Evolutionary conservation across 2,888 invertebrate species (phyloP).

Genomic region (Metalampra italica): DNA sequence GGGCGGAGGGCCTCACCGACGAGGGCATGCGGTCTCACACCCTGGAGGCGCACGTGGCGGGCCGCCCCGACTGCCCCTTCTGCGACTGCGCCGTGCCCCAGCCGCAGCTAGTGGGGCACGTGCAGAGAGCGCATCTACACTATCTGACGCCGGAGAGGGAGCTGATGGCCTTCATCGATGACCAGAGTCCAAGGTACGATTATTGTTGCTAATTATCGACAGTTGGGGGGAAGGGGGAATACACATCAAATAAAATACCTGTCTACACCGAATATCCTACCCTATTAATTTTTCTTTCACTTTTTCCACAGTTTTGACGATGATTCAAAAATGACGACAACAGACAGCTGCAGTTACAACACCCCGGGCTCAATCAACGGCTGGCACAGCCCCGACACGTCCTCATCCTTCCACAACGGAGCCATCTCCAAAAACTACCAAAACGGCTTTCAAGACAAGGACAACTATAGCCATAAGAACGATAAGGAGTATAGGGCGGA

Average conservation of each 20-base stretch:
- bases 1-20: constrained; percentile 88
- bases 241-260: too few species aligned
- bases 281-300: too few species aligned
- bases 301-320: constrained; percentile 67
- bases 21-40: constrained; percentile 89
- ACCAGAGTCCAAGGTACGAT: constrained; percentile 79
- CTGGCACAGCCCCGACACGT: constrained; percentile 74
- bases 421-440: constrained; percentile 69
- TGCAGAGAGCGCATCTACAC: constrained; percentile 90
- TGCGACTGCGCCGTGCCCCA: constrained; percentile 87
- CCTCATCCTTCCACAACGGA: constrained; percentile 63
- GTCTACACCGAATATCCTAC: too few species aligned
- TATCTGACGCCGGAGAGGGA: constrained; percentile 89
- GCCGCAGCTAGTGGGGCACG: constrained; percentile 87
- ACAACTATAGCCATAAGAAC: constrained; percentile 31
- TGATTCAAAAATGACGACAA: constrained; percentile 79
- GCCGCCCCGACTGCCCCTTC: constrained; percentile 88
- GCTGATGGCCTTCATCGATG: constrained; percentile 87
- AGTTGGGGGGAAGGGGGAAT: too few species aligned
- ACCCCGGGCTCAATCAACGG: constrained; percentile 78
- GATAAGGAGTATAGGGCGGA: constrained; percentile 29
- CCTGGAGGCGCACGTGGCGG: constrained; percentile 86
- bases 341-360: constrained; percentile 77
- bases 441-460: constrained; percentile 53
- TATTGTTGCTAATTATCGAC: too few species aligned